Percentiles rank a stretch among this genome's conserved stretches.
Conservation (phyloP, 2,888 invertebrate species). For the Scaptomyza flava region DNA sequence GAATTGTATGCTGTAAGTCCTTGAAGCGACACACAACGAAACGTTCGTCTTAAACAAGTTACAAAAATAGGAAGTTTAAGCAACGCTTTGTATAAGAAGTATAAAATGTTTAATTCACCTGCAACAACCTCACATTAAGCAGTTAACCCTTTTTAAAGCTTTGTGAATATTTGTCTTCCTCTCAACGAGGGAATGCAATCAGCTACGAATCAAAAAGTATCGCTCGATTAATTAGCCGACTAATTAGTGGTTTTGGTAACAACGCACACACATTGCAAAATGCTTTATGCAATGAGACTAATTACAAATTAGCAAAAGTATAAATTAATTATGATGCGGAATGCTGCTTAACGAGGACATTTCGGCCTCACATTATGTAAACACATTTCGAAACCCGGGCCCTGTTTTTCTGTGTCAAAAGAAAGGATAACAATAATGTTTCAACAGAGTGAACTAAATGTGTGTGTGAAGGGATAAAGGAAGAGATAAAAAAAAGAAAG, state of each 20-base stretch:
- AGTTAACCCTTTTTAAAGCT: no score
- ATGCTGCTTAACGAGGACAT: slow-evolving; percentile 37
- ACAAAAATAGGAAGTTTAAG: no score
- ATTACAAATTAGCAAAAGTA: slow-evolving; percentile 56
- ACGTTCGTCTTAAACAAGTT: no score
- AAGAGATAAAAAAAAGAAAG: slow-evolving; percentile 16
- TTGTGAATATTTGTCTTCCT: no score
- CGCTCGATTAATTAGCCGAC: slow-evolving; percentile 29
- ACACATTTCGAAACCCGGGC: slow-evolving; percentile 1
- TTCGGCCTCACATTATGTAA: slow-evolving; percentile 24
- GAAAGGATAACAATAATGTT: slow-evolving; percentile 39
- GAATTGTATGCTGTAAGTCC: not conserved
- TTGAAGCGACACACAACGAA: not conserved
- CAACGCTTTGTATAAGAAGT: no score
- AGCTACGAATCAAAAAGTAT: not conserved
- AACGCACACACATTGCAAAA: not conserved
- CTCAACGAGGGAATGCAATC: not conserved
- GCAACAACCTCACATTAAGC: no score
- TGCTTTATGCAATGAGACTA: slow-evolving; percentile 28
- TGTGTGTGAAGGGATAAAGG: slow-evolving; percentile 7
- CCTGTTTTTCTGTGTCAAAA: slow-evolving; percentile 2
- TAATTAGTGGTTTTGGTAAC: slow-evolving; percentile 52
- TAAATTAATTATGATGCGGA: slow-evolving; percentile 58
- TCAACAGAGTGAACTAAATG: slow-evolving; percentile 26
- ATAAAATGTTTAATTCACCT: no score